Evolutionary conservation across 1,140 invertebrate genomes (phyloP).

Genomic region (Drosophila saltans): DNA sequence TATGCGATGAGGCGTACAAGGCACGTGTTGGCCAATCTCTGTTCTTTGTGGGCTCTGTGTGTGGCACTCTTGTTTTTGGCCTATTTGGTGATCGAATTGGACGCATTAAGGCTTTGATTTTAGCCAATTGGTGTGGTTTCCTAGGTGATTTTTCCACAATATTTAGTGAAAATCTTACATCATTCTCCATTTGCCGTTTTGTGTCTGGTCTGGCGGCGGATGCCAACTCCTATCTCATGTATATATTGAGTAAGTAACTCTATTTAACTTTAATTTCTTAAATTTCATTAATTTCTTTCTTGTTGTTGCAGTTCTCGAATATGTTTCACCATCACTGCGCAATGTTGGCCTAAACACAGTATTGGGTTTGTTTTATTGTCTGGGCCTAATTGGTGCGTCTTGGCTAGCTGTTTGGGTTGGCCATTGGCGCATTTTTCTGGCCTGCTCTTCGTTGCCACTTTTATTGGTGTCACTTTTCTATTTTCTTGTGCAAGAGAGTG

Average conservation of each 20-base stretch:
- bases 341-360: constrained; percentile 85
- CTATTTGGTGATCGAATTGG: constrained; percentile 85
- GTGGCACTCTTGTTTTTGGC: constrained; percentile 85
- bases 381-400: constrained; percentile 84
- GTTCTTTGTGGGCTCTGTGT: constrained; percentile 86
- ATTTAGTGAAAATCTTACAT: constrained; percentile 80
- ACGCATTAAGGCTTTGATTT: constrained; percentile 84
- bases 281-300: neutral
- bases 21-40: constrained; percentile 85
- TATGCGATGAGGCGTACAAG: constrained; percentile 85
- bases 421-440: constrained; percentile 84
- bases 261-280: neutral
- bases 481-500: constrained; percentile 85
- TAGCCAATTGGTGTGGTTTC: constrained; percentile 84
- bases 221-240: constrained; percentile 86
- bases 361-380: constrained; percentile 85
- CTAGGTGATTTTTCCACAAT: constrained; percentile 84
- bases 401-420: constrained; percentile 84
- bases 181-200: constrained; percentile 84
- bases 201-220: constrained; percentile 85
- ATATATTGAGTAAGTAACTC: constrained; percentile 84
- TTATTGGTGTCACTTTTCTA: constrained; percentile 83
- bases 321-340: constrained; percentile 84
- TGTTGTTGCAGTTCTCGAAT: constrained; percentile 84
- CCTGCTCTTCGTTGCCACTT: constrained; percentile 84